Evolutionary conservation across 2,888 invertebrate genomes (phyloP).

Genomic region (Serrognathus titanus): DNA sequence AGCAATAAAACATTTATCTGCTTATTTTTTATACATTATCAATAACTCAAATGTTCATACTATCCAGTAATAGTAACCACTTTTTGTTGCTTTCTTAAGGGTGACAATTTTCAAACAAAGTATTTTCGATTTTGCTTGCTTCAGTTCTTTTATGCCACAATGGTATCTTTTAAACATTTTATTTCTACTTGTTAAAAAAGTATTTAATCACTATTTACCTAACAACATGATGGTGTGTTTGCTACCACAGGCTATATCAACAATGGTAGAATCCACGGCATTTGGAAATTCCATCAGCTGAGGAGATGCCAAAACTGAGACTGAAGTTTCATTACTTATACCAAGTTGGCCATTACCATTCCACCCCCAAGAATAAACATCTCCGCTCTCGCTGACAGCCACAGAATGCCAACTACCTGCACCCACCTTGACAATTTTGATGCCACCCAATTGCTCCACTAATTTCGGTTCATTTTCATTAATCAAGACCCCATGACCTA

Average conservation of each 20-base stretch:
- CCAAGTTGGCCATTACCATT: constrained; percentile 87
- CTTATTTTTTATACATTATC: too few species aligned
- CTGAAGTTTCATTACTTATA: constrained; percentile 48
- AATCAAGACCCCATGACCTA: constrained; percentile 74
- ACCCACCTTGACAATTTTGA: constrained; percentile 66
- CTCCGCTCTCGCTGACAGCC: constrained; percentile 74
- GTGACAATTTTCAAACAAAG: too few species aligned
- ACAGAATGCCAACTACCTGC: constrained; percentile 87
- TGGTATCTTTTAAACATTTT: too few species aligned
- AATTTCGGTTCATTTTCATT: constrained; percentile 60
- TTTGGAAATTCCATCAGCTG: constrained; percentile 52
- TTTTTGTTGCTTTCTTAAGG: too few species aligned
- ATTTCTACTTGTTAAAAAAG: too few species aligned
- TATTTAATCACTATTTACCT: constrained; percentile 35
- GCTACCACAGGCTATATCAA: constrained; percentile 68
- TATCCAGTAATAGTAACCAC: too few species aligned
- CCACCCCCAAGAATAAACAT: constrained; percentile 89
- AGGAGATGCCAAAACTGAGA: constrained; percentile 50
- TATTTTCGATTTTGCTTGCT: too few species aligned
- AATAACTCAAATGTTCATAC: too few species aligned
- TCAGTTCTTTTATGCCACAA: too few species aligned
- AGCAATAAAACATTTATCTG: too few species aligned
- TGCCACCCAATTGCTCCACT: constrained; percentile 72
- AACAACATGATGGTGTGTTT: constrained; percentile 70
- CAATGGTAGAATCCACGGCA: constrained; percentile 42